Evolutionary conservation across 2,797 vertebrate genomes (phyloP), one percentile per base, ranked within the genome.

Genomic region (Astyanax mexicanus): DNA sequence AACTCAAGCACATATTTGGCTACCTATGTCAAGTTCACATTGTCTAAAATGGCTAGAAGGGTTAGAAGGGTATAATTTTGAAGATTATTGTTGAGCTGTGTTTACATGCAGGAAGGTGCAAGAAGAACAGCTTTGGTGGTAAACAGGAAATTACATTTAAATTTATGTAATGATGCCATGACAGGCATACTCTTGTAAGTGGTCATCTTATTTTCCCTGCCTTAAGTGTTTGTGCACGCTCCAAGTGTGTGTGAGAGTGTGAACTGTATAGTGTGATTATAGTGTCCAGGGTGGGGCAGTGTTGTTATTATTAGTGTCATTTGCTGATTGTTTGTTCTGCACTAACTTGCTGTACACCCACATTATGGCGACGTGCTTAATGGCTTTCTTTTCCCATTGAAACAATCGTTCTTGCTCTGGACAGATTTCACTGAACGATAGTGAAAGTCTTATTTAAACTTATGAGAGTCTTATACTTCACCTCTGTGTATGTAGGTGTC

Each of bases 281-380:
- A 83, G 85, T 85, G 79, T 81, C 69, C 65, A 74, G 82, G 91
- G 90, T 69, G 88, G 75, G 85, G 86, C 65, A 25, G 57, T 15
- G 69, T 69, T 9, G 62, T 76, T 72, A 55, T 37, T 60, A 64
- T 25, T 40, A n/a, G n/a, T n/a, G 52, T 55, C 47, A 40, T 27
- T 21, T 58, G 75, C 57, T 5, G 27, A 55, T 70, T 64, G 37
- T 77, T 78, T 75, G 37, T 54, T 21, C 37, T 72, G 21, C 13
- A 12, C 78, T 55, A 32, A 15, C 65, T 71, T 80, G 42, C 67
- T 66, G 72, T 80, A 60, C 68, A 60, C 72, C 68, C 78, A 71
- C 61, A 29, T 23, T 79, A 29, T 61, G 61, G 25, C 55, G 65
- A 9, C 27, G 27, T 67, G 62, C 44, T 32, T 75, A 75, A 70